phyloP scores from a whole-genome alignment of 2,113 vertebrate genomes.

The Tychaedon coryphoeus region DNA sequence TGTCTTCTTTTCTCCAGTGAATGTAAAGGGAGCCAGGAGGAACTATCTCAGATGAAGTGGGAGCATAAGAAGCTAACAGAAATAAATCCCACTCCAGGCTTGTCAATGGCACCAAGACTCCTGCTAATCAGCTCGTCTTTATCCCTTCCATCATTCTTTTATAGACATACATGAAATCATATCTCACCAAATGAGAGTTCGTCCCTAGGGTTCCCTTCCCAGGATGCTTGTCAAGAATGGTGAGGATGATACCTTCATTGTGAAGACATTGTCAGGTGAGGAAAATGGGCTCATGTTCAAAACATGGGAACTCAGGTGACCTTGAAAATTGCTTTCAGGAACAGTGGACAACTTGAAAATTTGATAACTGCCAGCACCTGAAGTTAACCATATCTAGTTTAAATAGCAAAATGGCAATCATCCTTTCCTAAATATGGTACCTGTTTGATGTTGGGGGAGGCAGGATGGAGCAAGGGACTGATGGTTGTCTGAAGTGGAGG shows the following conservation, averaged over 20 bases:
- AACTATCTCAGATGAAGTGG: background rate
- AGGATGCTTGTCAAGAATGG: background rate
- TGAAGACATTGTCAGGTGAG: background rate
- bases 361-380: background rate
- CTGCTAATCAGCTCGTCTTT: background rate
- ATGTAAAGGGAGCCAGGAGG: background rate
- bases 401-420: background rate
- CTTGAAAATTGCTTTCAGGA: background rate
- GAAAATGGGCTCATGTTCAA: background rate
- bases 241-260: background rate
- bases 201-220: background rate
- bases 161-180: background rate
- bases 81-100: background rate
- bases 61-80: background rate
- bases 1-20: background rate
- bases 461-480: background rate
- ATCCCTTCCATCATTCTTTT: background rate
- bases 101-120: background rate
- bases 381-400: background rate
- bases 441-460: background rate
- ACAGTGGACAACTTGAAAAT: background rate
- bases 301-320: background rate
- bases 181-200: background rate
- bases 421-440: background rate
- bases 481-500: background rate